Base-by-base conservation (phyloP, 2,888 invertebrate genomes). In the Drosophila incognita region DNA sequence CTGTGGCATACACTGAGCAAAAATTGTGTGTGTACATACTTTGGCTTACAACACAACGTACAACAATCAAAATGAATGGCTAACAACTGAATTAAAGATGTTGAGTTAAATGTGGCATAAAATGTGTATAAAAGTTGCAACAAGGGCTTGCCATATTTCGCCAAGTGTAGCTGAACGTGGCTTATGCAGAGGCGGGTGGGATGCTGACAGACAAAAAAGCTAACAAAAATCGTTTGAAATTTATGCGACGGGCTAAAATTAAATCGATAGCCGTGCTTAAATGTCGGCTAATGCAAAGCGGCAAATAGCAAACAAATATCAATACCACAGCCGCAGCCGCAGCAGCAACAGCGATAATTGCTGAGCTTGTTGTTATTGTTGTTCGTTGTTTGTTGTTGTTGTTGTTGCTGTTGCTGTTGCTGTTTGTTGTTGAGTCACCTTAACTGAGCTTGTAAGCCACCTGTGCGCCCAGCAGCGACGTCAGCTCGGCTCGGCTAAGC, bases 231-330 rank as follows among this genome's bases (percentile, higher is more conserved):
- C 65, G 56, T 49, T 76, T 72, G 75, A 78, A 81, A 80, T 80
- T 80, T 80, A 80, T 80, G 78, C 81, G 81, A 70, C 79, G 89
- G 82, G 66, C 63, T 87, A 66, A 86, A 86, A 86, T 86, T 86
- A 86, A 89, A 86, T 76, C 89, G 85, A 89, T 86, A 87, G 87
- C 87, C 77, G 73, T 78, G 85, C 89, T 89, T 89, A 86, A 86
- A 86, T 86, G 85, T 86, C 85, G 89, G 85, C 85, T 89, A 89
- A 86, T 89, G 87, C 89, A 89, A 86, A 89, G 83, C 78, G 78
- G 79, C 87, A 71, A 89, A 87, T 76, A 79, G 81, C 75, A 82
- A 89, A 79, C 76, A 70, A 82, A 83, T 81, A 78, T 82, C 78
- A 82, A 76, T 79, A 76, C 65, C 62, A 61, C 31, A 70, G 66